A percentile compares a stretch with the other conserved stretches of the same genome.
These are phyloP conservation scores for Drosophila sp. DNA, from an alignment of 1,140 invertebrate species.

Conservation along the genomic window DNA sequence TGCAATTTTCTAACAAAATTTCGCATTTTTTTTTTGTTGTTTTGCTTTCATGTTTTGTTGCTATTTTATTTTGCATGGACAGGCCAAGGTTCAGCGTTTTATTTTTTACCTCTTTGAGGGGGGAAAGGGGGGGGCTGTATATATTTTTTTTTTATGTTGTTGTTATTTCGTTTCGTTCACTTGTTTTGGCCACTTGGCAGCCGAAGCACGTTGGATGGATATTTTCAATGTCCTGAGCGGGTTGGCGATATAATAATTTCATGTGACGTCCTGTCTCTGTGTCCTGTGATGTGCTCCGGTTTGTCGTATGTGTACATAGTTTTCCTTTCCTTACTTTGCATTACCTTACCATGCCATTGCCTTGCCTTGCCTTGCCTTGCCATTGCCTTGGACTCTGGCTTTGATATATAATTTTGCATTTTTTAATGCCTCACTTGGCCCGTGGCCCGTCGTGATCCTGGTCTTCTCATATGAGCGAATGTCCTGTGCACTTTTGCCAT, in stretches of 20 bases:
- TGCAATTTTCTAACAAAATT: slow-evolving; percentile 80
- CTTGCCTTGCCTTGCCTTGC: slow-evolving; percentile 20
- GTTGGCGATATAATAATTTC: slow-evolving; percentile 78
- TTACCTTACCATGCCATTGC: slow-evolving; percentile 16
- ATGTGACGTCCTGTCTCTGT: slow-evolving; percentile 54
- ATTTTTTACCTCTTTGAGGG: slow-evolving; percentile 17
- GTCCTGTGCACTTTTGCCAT: slow-evolving; percentile 73
- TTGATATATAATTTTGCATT: slow-evolving; percentile 81
- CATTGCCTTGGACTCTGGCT: slow-evolving; percentile 48
- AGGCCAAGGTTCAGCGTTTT: slow-evolving; percentile 31
- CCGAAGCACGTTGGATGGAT: slow-evolving; percentile 70
- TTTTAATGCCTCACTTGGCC: slow-evolving; percentile 79
- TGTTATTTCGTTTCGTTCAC: slow-evolving; percentile 17
- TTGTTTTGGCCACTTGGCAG: slow-evolving; percentile 54
- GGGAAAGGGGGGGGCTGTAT: slow-evolving; percentile 18
- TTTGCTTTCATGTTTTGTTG: slow-evolving; percentile 34
- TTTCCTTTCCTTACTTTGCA: slow-evolving; percentile 27
- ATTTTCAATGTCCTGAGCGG: slow-evolving; percentile 65
- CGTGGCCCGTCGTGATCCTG: slow-evolving; percentile 20
- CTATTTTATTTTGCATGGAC: slow-evolving; percentile 70
- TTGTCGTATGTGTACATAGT: slow-evolving; percentile 4
- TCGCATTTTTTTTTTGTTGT: slow-evolving; percentile 52
- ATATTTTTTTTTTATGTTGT: slow-evolving; percentile 34
- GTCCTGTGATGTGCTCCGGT: slow-evolving; percentile 12
- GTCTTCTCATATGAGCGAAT: slow-evolving; percentile 30